These are phyloP conservation scores for Platyscapa corneri DNA, from an alignment of 1,140 invertebrate species.

Conservation along the genomic window DNA sequence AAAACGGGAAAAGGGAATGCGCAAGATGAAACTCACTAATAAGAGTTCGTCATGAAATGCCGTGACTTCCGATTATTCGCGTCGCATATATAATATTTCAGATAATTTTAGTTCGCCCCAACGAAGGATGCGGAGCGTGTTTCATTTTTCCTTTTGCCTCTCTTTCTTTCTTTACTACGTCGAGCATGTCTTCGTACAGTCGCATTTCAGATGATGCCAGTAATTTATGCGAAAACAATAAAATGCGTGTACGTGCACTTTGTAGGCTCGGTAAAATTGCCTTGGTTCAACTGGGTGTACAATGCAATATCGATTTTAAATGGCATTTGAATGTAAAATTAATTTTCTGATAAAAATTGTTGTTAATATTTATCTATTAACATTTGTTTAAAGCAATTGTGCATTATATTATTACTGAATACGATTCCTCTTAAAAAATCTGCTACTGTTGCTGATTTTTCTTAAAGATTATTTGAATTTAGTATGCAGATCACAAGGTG, in stretches of 20 bases:
- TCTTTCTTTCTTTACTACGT: neutral
- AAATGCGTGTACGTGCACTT: neutral
- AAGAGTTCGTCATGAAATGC: slow-evolving; percentile 15
- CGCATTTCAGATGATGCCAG: neutral
- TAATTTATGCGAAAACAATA: slow-evolving; percentile 18
- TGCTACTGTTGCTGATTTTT: too few species aligned
- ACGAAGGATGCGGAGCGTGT: neutral
- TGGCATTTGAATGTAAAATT: too few species aligned
- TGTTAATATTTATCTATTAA: too few species aligned
- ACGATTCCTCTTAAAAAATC: too few species aligned
- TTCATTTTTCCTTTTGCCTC: neutral
- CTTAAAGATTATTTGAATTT: too few species aligned
- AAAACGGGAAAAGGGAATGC: neutral
- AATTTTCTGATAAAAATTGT: too few species aligned
- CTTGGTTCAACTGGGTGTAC: too few species aligned
- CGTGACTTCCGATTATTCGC: slow-evolving; percentile 34
- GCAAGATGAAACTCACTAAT: neutral
- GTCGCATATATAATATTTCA: slow-evolving; percentile 8
- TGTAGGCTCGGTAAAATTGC: too few species aligned
- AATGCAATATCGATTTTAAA: too few species aligned
- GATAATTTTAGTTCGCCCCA: slow-evolving; percentile 25
- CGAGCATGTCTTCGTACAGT: neutral
- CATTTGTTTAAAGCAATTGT: too few species aligned
- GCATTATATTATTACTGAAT: too few species aligned
- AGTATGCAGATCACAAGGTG: too few species aligned